These are phyloP conservation scores for Chrysogorgia sp. DNA, from an alignment of 92 coral and sea anemone species.

Conservation along the genomic window DNA sequence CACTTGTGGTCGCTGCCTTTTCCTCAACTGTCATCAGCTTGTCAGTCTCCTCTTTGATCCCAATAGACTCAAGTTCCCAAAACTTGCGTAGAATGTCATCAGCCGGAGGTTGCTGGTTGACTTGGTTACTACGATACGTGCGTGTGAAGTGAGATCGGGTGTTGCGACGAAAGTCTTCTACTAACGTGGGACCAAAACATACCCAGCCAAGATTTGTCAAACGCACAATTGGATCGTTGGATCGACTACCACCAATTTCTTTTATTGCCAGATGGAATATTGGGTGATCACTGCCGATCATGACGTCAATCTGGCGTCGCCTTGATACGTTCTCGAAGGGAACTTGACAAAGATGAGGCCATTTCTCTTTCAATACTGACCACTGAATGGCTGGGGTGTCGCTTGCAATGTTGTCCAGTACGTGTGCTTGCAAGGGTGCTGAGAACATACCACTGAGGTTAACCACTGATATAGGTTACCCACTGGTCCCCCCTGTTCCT, in stretches of 20 bases:
- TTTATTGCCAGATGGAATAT: slow-evolving; percentile 46
- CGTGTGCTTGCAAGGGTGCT: slow-evolving; percentile 36
- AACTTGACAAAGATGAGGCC: slow-evolving; percentile 47
- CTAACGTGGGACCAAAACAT: no score
- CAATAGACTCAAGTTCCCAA: no score
- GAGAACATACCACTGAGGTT: slow-evolving; percentile 36
- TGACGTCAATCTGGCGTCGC: slow-evolving; percentile 51
- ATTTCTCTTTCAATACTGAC: slow-evolving; percentile 56
- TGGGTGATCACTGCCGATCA: slow-evolving; percentile 64
- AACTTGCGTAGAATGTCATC: no score
- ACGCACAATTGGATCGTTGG: slow-evolving; percentile 48
- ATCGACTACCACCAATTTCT: slow-evolving; percentile 12
- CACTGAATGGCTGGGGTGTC: slow-evolving; percentile 62
- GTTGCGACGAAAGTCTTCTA: no score
- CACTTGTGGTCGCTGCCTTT: no score
- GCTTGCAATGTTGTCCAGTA: slow-evolving; percentile 53
- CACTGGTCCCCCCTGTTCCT: slow-evolving; percentile 41
- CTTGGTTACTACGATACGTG: no score
- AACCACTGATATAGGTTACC: slow-evolving; percentile 15
- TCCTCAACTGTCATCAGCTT: no score
- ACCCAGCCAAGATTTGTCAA: no score
- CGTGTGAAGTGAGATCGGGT: no score
- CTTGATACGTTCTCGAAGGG: slow-evolving; percentile 49
- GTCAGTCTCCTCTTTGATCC: no score
- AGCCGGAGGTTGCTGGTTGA: no score